A percentile compares a stretch with the other conserved stretches of the same genome.
Evolutionary conservation across 2,888 invertebrate species (phyloP).

Genomic region (Stratiomys singularior): DNA sequence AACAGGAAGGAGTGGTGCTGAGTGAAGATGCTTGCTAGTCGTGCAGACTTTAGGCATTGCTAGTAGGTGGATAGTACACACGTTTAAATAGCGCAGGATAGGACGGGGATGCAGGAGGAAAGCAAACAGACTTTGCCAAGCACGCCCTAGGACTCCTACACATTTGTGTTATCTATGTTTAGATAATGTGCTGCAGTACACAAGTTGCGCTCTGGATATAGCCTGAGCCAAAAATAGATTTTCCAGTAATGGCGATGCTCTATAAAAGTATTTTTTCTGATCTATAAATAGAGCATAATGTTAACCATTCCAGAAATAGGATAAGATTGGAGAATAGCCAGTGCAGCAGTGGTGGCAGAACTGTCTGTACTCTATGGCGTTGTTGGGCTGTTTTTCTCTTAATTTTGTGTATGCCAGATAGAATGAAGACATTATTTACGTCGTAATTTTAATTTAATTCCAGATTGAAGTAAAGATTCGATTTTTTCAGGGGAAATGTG

Average conservation of each 20-base stretch:
- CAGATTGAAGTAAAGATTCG: too few species aligned
- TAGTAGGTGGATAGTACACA: neutral
- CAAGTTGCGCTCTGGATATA: constrained; percentile 26
- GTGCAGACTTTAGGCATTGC: neutral
- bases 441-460: constrained; percentile 19
- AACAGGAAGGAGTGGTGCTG: too few species aligned
- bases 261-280: constrained; percentile 36
- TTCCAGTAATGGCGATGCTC: constrained; percentile 42
- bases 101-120: neutral
- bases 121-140: neutral
- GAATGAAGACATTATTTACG: constrained; percentile 28
- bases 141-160: constrained; percentile 31
- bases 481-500: neutral
- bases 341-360: neutral
- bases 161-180: constrained; percentile 28
- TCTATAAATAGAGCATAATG: constrained; percentile 37
- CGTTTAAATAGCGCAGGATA: neutral
- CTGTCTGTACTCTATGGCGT: neutral
- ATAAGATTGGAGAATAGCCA: constrained; percentile 35
- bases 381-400: neutral
- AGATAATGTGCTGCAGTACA: constrained; percentile 34
- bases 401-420: neutral
- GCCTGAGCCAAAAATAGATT: constrained; percentile 20
- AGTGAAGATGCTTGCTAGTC: neutral
- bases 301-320: constrained; percentile 41